Conservation (phyloP, 2,797 vertebrate species). For the Cyclura pinguis region DNA sequence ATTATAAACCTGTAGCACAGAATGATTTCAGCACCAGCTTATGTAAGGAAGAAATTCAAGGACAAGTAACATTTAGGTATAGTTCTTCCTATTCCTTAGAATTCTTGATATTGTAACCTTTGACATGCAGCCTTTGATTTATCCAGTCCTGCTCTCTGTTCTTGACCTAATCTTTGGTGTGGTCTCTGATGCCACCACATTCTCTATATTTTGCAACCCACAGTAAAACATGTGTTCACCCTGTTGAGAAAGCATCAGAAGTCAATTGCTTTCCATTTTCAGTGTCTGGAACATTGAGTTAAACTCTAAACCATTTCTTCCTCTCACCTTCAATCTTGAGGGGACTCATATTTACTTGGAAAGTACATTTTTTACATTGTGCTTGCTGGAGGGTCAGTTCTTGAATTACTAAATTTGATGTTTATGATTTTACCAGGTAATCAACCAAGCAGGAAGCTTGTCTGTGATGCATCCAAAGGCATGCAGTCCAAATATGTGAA, state of each 20-base stretch:
- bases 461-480: not conserved
- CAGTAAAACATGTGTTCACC: not conserved
- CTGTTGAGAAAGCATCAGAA: not conserved
- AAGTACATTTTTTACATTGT: not conserved
- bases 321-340: not conserved
- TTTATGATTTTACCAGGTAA: not conserved
- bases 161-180: not conserved
- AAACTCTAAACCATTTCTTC: not conserved
- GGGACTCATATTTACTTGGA: not conserved
- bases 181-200: not conserved
- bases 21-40: conserved; percentile 38
- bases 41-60: conserved; percentile 10
- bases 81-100: not conserved
- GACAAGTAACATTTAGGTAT: not conserved
- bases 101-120: not conserved
- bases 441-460: not conserved
- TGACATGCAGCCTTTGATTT: not conserved
- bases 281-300: not conserved
- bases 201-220: not conserved
- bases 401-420: not conserved
- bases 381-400: not conserved
- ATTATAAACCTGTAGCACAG: conserved; percentile 43
- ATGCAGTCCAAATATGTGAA: not conserved
- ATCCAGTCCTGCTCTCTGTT: not conserved
- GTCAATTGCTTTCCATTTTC: not conserved